Conservation (phyloP, 2,113 vertebrate genomes). For the Solenodon paradoxus region DNA sequence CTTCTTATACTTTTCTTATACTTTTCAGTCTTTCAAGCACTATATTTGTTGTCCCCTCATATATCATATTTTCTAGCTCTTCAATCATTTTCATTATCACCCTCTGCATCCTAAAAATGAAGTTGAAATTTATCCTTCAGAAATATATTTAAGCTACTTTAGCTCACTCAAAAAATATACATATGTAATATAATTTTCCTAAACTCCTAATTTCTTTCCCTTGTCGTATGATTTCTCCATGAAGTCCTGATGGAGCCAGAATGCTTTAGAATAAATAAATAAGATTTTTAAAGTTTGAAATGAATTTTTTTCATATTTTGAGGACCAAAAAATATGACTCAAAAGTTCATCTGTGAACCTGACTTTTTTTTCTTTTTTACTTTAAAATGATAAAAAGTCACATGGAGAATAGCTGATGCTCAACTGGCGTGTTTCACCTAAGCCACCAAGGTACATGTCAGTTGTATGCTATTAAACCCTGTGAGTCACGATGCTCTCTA, state of each 20-base stretch:
- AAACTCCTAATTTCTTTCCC: not conserved
- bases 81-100: not conserved
- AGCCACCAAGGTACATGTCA: not conserved
- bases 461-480: not conserved
- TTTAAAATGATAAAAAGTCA: conserved; percentile 31
- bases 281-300: not conserved
- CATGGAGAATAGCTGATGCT: not conserved
- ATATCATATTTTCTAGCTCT: not conserved
- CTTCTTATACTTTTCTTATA: too few relatives aligned
- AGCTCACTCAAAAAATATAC: not conserved
- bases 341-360: not conserved
- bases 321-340: not conserved
- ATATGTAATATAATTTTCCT: not conserved
- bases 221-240: not conserved
- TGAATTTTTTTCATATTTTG: not conserved
- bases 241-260: not conserved
- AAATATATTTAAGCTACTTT: not conserved
- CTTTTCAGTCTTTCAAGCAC: too few relatives aligned
- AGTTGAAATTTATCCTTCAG: not conserved
- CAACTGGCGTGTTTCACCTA: not conserved
- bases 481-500: not conserved
- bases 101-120: not conserved
- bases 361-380: not conserved
- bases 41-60: too few relatives aligned
- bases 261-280: not conserved